These are phyloP conservation scores for Falco punctatus DNA, from an alignment of 2,113 vertebrate genomes.

Conservation along the genomic window DNA sequence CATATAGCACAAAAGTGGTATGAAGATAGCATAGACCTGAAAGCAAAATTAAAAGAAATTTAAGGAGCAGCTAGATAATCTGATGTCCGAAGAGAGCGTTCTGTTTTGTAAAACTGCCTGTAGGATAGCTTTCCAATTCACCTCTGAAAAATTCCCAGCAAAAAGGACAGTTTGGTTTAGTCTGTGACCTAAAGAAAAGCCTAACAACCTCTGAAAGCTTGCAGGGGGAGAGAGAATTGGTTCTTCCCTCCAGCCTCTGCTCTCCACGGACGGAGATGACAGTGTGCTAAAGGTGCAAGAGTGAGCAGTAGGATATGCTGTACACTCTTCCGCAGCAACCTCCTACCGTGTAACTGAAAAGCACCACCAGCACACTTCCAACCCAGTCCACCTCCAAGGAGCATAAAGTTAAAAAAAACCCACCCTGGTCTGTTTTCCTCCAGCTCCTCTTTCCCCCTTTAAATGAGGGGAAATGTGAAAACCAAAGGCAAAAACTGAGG, in stretches of 20 bases:
- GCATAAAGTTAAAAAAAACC: not conserved
- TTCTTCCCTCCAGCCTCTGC: not conserved
- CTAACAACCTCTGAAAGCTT: not conserved
- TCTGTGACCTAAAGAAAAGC: not conserved
- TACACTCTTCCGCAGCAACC: not conserved
- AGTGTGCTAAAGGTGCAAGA: not conserved
- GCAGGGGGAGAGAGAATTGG: not conserved
- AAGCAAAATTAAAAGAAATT: not conserved
- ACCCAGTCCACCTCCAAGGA: not conserved
- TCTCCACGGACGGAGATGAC: not conserved
- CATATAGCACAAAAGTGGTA: not conserved
- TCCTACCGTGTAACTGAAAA: not conserved
- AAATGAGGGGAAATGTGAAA: not conserved
- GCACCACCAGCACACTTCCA: not conserved
- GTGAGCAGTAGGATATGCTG: not conserved
- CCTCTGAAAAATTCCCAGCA: not conserved
- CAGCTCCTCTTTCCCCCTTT: not conserved
- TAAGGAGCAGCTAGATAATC: not conserved
- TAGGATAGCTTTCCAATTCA: not conserved
- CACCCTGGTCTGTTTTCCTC: not conserved
- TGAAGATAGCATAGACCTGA: not conserved
- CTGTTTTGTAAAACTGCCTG: not conserved
- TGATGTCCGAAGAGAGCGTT: not conserved
- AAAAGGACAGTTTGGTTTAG: not conserved
- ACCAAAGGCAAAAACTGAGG: not conserved